Base-by-base conservation (phyloP, 30 jellyfish, hydroid and myxozoan genomes). In the Chrysaora quinquecirrha region DNA sequence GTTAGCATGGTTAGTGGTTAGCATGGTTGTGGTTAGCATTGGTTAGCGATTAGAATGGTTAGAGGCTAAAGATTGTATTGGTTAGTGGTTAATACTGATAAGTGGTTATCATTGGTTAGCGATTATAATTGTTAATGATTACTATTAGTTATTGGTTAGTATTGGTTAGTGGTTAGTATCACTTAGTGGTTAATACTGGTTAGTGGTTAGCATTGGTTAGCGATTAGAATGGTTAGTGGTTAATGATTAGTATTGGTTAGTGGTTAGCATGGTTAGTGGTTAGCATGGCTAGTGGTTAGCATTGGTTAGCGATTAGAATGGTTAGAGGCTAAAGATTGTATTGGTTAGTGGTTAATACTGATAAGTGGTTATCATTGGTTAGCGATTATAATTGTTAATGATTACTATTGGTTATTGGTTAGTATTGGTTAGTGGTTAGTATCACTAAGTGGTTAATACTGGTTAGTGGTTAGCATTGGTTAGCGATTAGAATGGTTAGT, bases 321-420 rank as follows among this genome's bases (percentile, higher is more conserved):
- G n/a, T n/a, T n/a, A n/a, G n/a, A n/a, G n/a, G n/a, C n/a, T n/a
- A n/a, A n/a, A n/a, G n/a, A n/a, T n/a, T n/a, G n/a, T n/a, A 18
- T 48, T 73, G 73, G 52, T 76, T 76, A 60, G 78, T 35, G 49
- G 62, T 50, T 74, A 22, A 28, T 48, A 1, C 1, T 48, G 71
- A 14, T 0, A 48, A 33, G 18, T 28, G 75, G 62, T 70, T 48
- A 75, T 38, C 46, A 38, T 38, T 38, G 54, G 54, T 38, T 38
- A 38, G 54, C 14, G 54, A 38, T 38, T 38, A 38, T 6, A 38
- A 6, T 38, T 38, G 6, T 38, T 38, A 38, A 38, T 38, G 6
- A 14, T 38, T 38, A 38, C 11, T 14, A 38, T 38, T 38, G 54
- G 54, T 38, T 38, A 38, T 6, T 38, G 54, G 14, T 38, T 38